These are phyloP conservation scores for Amiota minor DNA, from an alignment of 2,888 invertebrate species.

Conservation along the genomic window DNA sequence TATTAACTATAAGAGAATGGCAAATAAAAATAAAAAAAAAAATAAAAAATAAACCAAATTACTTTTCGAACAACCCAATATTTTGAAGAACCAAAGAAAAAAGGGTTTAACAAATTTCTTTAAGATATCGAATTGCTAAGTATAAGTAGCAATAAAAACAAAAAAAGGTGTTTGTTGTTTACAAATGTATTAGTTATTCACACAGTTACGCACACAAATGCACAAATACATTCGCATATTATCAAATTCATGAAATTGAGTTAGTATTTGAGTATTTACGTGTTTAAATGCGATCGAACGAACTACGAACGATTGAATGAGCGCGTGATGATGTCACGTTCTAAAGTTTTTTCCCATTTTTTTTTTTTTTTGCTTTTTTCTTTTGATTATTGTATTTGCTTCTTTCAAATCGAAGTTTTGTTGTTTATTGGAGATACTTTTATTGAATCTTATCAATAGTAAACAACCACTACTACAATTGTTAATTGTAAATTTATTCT, in stretches of 20 bases:
- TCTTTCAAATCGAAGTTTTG: slow-evolving; percentile 26
- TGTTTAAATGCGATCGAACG: slow-evolving; percentile 35
- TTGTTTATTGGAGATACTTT: slow-evolving; percentile 21
- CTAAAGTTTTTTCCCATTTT: slow-evolving; percentile 60
- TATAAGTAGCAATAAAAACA: not conserved
- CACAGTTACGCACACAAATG: not conserved
- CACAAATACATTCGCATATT: not conserved
- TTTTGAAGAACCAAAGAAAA: too few relatives aligned
- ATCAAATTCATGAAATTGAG: not conserved
- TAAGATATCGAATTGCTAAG: not conserved
- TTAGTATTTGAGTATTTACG: not conserved
- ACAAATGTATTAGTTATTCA: not conserved
- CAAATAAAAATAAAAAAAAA: not conserved
- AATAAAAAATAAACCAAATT: not conserved
- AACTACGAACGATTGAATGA: slow-evolving; percentile 15
- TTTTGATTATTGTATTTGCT: slow-evolving; percentile 29
- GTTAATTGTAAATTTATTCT: too few relatives aligned
- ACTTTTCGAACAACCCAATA: not conserved
- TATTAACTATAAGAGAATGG: too few relatives aligned
- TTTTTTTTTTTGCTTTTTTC: slow-evolving; percentile 35
- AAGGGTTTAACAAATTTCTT: not conserved
- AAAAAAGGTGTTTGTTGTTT: not conserved
- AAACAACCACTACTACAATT: too few relatives aligned
- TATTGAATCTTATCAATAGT: too few relatives aligned
- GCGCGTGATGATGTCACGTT: slow-evolving; percentile 67